A percentile compares a stretch with the other conserved stretches of the same genome.
Evolutionary conservation across 2,888 invertebrate genomes (phyloP).

Genomic region (Synergus gifuensis): DNA sequence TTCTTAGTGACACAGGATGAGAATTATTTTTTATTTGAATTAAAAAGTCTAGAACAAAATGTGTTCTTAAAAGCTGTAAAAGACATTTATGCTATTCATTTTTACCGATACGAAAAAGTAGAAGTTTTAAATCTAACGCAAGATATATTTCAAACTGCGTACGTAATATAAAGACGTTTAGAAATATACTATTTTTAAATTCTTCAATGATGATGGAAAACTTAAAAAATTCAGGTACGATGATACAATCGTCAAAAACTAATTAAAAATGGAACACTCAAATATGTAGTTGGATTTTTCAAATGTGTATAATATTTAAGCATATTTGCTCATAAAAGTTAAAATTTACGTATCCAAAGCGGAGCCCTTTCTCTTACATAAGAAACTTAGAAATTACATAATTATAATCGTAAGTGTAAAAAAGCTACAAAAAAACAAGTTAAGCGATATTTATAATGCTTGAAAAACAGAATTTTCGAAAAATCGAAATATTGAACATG

Average conservation of each 20-base stretch:
- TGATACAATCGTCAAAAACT: constrained; percentile 23
- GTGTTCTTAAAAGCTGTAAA: not conserved
- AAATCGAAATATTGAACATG: constrained; percentile 4
- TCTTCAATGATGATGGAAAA: constrained; percentile 11
- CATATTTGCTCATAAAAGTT: constrained; percentile 32
- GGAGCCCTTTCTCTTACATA: constrained; percentile 19
- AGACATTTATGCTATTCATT: not conserved
- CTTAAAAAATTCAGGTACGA: not conserved
- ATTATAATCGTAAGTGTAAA: constrained; percentile 6
- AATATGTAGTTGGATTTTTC: constrained; percentile 14
- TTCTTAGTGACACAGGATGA: not conserved
- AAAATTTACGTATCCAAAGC: constrained; percentile 16
- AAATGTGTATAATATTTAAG: constrained; percentile 4
- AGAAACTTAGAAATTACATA: constrained; percentile 4
- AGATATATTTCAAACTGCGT: constrained; percentile 6
- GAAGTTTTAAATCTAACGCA: not conserved
- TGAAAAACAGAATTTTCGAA: constrained; percentile 7
- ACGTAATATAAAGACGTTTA: constrained; percentile 30
- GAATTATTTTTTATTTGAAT: not conserved
- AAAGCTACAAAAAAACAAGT: constrained; percentile 3
- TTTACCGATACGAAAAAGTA: constrained; percentile 2
- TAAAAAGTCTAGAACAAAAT: not conserved
- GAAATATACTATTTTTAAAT: constrained; percentile 30
- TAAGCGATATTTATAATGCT: constrained; percentile 24
- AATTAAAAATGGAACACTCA: not conserved